These are phyloP conservation scores for Odontothrips loti DNA, from an alignment of 2,888 invertebrate species.

Conservation along the genomic window DNA sequence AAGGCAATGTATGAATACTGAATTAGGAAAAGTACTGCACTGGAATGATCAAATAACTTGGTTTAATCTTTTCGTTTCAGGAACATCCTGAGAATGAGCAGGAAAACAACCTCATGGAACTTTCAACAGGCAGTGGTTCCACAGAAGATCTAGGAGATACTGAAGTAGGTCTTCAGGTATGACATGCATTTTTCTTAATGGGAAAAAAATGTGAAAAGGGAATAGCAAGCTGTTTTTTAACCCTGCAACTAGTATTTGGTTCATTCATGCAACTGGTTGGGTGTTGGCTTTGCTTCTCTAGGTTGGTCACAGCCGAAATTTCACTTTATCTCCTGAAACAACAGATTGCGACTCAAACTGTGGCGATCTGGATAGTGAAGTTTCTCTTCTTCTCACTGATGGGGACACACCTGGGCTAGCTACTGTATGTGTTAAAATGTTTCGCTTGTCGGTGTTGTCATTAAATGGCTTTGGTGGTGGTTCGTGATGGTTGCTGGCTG, in stretches of 20 bases:
- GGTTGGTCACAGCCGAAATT: conserved; percentile 72
- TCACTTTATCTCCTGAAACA: conserved; percentile 86
- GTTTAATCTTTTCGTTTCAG: conserved; percentile 42
- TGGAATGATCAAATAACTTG: not conserved
- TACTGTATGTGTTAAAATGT: conserved; percentile 40
- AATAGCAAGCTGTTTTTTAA: not conserved
- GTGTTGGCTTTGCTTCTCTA: conserved; percentile 44
- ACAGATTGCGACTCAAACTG: conserved; percentile 88
- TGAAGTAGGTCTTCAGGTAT: conserved; percentile 16
- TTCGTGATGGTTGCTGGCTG: not conserved
- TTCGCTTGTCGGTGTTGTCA: conserved; percentile 2
- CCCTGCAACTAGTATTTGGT: not conserved
- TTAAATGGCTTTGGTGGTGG: conserved; percentile 3
- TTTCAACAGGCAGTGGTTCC: conserved; percentile 58
- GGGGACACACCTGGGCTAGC: conserved; percentile 44
- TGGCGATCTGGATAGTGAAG: conserved; percentile 80
- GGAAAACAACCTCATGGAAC: conserved; percentile 57
- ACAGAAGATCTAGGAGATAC: conserved; percentile 62
- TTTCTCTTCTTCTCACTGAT: conserved; percentile 69
- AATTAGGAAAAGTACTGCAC: too few relatives aligned
- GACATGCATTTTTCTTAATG: not conserved
- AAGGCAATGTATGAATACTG: too few relatives aligned
- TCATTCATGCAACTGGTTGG: not conserved
- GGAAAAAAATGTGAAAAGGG: not conserved
- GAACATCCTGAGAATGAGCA: conserved; percentile 52